A percentile compares a stretch with the other conserved stretches of the same genome.
phyloP scores from a whole-genome alignment of 2,797 vertebrate species.

The Tolypeutes matacus region DNA sequence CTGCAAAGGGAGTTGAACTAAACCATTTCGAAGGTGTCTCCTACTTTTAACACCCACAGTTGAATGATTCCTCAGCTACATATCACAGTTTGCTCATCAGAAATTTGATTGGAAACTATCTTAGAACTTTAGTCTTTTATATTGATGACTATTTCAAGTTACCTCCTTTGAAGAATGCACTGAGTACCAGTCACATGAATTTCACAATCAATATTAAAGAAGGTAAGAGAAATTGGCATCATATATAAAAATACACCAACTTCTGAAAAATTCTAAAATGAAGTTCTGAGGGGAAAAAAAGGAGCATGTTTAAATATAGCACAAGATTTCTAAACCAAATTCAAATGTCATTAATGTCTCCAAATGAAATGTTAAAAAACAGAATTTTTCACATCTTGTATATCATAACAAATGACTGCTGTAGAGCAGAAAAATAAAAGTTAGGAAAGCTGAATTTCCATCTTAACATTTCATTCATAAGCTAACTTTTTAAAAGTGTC shows the following conservation, averaged over 20 bases:
- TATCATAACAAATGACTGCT: not conserved
- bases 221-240: not conserved
- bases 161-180: not conserved
- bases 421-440: not conserved
- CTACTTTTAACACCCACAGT: not conserved
- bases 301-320: constrained; percentile 5
- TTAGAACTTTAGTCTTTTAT: not conserved
- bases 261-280: constrained; percentile 26
- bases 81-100: not conserved
- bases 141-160: constrained; percentile 1
- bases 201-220: constrained; percentile 5
- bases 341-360: not conserved
- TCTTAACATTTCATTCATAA: not conserved
- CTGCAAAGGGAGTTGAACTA: not conserved
- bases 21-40: not conserved
- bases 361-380: constrained; percentile 13
- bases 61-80: not conserved
- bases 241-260: not conserved
- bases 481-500: not conserved
- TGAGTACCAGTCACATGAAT: not conserved
- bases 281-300: not conserved
- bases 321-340: not conserved
- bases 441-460: not conserved
- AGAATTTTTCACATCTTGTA: constrained; percentile 7
- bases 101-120: not conserved